Conservation (phyloP, 2,113 vertebrate species). For the Scytalopus superciliaris region DNA sequence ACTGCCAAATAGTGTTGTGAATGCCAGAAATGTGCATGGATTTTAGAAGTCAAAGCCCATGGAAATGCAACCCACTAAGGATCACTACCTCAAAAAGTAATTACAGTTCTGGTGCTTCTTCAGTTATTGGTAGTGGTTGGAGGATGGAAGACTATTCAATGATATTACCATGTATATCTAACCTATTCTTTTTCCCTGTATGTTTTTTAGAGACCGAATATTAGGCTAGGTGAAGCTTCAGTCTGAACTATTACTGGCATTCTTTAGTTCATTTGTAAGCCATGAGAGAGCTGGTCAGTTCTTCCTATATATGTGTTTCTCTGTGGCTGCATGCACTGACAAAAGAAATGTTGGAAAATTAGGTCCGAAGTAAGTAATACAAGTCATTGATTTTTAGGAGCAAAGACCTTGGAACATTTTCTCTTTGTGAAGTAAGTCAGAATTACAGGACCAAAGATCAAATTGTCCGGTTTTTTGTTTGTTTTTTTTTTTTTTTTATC, state of each 20-base stretch:
- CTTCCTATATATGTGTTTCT: not conserved
- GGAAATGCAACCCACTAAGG: not conserved
- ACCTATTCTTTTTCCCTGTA: not conserved
- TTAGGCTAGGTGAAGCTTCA: not conserved
- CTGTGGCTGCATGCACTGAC: not conserved
- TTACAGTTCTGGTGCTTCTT: not conserved
- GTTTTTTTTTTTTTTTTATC: not conserved
- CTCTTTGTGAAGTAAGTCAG: not conserved
- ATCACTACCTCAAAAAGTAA: not conserved
- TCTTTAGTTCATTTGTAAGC: not conserved
- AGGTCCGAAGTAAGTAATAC: not conserved
- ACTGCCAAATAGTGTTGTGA: not conserved
- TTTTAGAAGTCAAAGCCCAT: not conserved
- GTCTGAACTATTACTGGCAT: not conserved
- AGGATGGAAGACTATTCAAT: not conserved
- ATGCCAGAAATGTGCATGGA: not conserved
- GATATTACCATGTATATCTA: not conserved
- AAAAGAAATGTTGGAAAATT: constrained; percentile 7
- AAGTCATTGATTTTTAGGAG: not conserved
- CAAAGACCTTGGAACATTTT: not conserved
- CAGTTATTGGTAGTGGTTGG: not conserved
- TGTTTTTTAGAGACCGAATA: not conserved
- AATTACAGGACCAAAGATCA: not conserved
- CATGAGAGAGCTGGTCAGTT: not conserved
- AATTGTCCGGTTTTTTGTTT: no score